phyloP scores from a whole-genome alignment of 2,797 vertebrate species.

The Tympanoctomys barrerae region DNA sequence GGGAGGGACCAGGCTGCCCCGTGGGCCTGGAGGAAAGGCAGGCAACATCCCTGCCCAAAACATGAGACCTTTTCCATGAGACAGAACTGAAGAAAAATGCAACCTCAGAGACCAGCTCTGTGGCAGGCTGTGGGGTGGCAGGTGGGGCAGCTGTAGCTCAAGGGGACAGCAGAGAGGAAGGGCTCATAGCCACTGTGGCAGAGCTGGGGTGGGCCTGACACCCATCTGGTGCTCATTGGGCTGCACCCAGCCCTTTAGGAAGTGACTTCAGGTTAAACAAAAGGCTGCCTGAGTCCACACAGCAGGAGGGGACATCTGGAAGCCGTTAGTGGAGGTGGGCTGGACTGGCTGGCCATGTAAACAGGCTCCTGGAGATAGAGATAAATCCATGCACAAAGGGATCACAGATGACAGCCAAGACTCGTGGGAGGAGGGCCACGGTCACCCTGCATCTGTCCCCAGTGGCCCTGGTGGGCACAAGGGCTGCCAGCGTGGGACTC shows the following conservation, averaged over 20 bases:
- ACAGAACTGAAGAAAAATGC: neutral
- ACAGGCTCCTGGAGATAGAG: slow-evolving; percentile 72
- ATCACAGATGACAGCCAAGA: slow-evolving; percentile 48
- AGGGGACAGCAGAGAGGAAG: neutral
- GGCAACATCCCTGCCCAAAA: neutral
- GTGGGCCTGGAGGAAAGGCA: neutral
- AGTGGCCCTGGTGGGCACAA: fast-evolving
- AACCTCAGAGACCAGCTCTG: slow-evolving; percentile 11
- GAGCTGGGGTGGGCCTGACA: neutral
- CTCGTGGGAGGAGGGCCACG: neutral
- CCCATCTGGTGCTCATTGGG: slow-evolving; percentile 34
- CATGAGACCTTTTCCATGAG: neutral
- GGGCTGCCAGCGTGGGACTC: neutral
- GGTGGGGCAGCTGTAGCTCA: neutral
- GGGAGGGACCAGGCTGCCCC: neutral
- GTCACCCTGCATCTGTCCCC: neutral
- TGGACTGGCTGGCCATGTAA: slow-evolving; percentile 33
- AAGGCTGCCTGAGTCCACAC: slow-evolving; percentile 60
- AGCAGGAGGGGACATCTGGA: slow-evolving; percentile 79
- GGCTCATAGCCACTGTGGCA: neutral
- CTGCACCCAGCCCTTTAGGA: slow-evolving; percentile 52
- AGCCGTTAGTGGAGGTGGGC: slow-evolving; percentile 77
- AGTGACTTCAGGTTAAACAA: slow-evolving; percentile 78
- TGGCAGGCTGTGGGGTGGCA: neutral
- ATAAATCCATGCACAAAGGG: slow-evolving; percentile 14